phyloP scores from a whole-genome alignment of 2,797 vertebrate genomes.

The Myoxocephalus aenaeus region DNA sequence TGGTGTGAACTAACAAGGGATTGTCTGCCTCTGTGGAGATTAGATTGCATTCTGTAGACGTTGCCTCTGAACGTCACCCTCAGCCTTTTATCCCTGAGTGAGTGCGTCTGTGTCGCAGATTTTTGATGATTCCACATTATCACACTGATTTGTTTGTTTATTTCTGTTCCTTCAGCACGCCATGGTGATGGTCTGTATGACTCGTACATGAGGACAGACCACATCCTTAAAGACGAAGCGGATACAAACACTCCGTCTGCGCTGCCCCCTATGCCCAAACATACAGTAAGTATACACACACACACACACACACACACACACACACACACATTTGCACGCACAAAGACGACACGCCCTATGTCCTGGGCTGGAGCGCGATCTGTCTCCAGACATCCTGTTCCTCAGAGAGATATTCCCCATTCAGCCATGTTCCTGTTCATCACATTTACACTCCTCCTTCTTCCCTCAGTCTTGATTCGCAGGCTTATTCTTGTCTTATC shows the following conservation, averaged over 20 bases:
- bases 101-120: conserved; percentile 20
- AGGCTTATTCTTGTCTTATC: conserved; percentile 23
- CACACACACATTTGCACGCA: not conserved
- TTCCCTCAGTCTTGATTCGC: not conserved
- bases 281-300: conserved; percentile 87
- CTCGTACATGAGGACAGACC: conserved; percentile 97
- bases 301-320: too few species aligned
- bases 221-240: conserved; percentile 89
- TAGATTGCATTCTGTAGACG: conserved; percentile 23
- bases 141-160: conserved; percentile 27
- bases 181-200: conserved; percentile 94
- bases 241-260: conserved; percentile 89
- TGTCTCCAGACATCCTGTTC: conserved; percentile 72
- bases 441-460: not conserved
- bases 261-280: conserved; percentile 88
- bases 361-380: conserved; percentile 59
- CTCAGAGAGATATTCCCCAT: conserved; percentile 46
- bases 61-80: conserved; percentile 9
- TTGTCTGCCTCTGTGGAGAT: conserved; percentile 31
- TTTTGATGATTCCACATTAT: conserved; percentile 5
- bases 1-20: conserved; percentile 22
- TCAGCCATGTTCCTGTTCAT: conserved; percentile 40
- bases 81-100: not conserved
- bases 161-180: conserved; percentile 81
- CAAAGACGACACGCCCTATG: conserved; percentile 39